phyloP scores from a whole-genome alignment of 2,797 vertebrate genomes.

The Podargus strigoides region DNA sequence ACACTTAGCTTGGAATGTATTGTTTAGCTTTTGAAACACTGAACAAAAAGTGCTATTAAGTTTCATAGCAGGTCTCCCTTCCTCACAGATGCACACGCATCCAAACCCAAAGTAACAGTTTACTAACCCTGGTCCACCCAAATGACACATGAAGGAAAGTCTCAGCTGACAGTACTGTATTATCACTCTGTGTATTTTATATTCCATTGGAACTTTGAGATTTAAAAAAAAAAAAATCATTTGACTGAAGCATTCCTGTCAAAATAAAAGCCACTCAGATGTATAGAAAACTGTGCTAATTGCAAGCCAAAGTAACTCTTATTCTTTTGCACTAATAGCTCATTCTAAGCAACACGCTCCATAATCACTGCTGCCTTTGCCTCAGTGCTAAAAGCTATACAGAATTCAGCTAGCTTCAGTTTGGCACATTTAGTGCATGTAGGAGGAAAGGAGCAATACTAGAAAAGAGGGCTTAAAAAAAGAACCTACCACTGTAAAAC shows the following conservation, averaged over 20 bases:
- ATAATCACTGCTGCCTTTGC: not conserved
- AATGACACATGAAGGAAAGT: not conserved
- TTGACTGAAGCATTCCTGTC: not conserved
- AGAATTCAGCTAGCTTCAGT: not conserved
- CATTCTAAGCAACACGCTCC: not conserved
- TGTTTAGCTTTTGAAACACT: not conserved
- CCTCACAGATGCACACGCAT: not conserved
- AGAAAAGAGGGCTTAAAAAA: constrained; percentile 5
- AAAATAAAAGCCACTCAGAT: not conserved
- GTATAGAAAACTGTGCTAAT: not conserved
- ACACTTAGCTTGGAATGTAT: not conserved
- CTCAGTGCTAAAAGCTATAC: not conserved
- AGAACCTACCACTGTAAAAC: not conserved
- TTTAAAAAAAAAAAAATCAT: not conserved
- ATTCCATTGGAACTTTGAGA: not conserved
- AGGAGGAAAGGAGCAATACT: not conserved
- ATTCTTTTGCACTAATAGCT: not conserved
- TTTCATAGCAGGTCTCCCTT: not conserved
- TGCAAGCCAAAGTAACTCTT: not conserved
- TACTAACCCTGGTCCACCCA: not conserved
- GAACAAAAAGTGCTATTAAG: not conserved
- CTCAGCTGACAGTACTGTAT: not conserved
- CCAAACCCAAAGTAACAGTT: not conserved
- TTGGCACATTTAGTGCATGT: not conserved
- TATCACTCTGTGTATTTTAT: not conserved